These are phyloP conservation scores for Folsomia manolachei DNA, from an alignment of 2,888 invertebrate genomes.

Conservation along the genomic window DNA sequence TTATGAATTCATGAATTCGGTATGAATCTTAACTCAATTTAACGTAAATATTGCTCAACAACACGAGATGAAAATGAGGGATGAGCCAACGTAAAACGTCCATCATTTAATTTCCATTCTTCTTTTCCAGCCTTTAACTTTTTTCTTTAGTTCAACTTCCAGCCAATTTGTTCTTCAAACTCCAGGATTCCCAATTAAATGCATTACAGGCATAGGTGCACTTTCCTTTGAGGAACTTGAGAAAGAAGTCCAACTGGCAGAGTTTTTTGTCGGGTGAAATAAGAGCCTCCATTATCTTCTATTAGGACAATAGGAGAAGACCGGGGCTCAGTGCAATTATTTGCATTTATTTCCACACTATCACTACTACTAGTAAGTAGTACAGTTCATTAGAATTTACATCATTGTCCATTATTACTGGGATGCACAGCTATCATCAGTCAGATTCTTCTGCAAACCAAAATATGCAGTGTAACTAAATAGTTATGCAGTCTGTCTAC, in stretches of 20 bases:
- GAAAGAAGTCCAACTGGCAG: constrained; percentile 17
- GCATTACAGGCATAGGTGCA: neutral
- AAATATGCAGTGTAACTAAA: too few relatives aligned
- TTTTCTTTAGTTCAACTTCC: neutral
- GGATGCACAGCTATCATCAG: too few relatives aligned
- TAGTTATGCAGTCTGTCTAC: neutral
- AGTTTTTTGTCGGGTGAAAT: constrained; percentile 11
- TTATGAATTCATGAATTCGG: neutral
- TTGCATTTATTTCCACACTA: constrained; percentile 18
- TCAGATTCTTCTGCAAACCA: too few relatives aligned
- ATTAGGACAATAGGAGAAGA: constrained; percentile 14
- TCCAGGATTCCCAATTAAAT: constrained; percentile 15
- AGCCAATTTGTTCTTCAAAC: constrained; percentile 15
- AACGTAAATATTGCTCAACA: constrained; percentile 1
- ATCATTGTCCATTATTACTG: neutral
- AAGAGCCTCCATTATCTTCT: constrained; percentile 15
- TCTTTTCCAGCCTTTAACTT: neutral
- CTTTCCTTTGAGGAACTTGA: neutral
- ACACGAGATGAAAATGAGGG: neutral
- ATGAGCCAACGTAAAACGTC: neutral
- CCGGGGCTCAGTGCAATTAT: constrained; percentile 13
- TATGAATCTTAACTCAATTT: neutral
- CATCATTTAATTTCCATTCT: neutral
- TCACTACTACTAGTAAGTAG: too few relatives aligned
- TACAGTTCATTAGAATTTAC: constrained; percentile 7